A percentile compares a stretch with the other conserved stretches of the same genome.
Conservation (phyloP, 2,113 vertebrate species). For the Elaphurus davidianus region DNA sequence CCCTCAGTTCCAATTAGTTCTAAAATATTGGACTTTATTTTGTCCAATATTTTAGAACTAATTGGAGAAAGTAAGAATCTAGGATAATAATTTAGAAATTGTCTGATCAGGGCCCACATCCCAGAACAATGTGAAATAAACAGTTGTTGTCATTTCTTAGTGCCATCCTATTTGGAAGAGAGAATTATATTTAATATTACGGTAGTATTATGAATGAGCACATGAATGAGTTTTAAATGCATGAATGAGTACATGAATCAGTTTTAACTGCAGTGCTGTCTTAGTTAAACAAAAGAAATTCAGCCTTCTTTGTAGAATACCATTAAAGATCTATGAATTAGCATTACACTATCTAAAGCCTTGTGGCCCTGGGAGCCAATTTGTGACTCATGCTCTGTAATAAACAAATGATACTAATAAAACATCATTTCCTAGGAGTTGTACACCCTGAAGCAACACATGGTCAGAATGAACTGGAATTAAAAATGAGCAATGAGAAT, state of each 20-base stretch:
- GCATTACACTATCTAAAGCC: neutral
- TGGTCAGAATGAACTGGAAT: neutral
- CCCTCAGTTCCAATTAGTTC: neutral
- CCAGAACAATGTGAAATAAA: neutral
- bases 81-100: neutral
- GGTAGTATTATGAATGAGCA: neutral
- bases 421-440: slow-evolving; percentile 22
- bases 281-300: neutral
- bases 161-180: neutral
- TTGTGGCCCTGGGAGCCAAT: neutral
- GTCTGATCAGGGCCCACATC: neutral
- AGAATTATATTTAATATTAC: neutral
- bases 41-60: too few relatives aligned
- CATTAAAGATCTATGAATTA: neutral
- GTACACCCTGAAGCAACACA: neutral
- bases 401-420: slow-evolving; percentile 43
- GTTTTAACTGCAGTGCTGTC: neutral
- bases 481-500: neutral
- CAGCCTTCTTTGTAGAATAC: neutral
- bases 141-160: neutral
- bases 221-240: neutral
- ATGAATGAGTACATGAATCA: neutral
- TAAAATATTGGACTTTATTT: neutral
- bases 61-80: neutral
- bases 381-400: slow-evolving; percentile 34